phyloP scores from a whole-genome alignment of 2,797 vertebrate species.

The Macropus fuliginosus region DNA sequence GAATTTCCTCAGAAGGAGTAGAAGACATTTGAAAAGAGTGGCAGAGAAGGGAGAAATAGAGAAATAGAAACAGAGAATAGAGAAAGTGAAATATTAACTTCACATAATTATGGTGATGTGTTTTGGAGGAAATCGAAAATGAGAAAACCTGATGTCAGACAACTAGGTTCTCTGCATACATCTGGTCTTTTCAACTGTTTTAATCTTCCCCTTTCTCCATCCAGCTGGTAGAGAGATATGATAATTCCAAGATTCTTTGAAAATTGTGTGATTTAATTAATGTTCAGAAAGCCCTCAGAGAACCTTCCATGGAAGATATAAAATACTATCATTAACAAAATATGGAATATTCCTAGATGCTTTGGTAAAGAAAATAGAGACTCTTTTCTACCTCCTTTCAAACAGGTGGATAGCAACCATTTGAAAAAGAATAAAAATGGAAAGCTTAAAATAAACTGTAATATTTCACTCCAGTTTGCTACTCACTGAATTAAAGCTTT shows the following conservation, averaged over 20 bases:
- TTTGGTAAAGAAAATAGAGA: conserved; percentile 52
- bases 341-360: conserved; percentile 61
- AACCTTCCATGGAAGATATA: conserved; percentile 48
- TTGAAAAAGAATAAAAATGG: conserved; percentile 35
- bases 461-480: background rate
- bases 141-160: background rate
- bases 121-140: background rate
- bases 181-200: background rate
- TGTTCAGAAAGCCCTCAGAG: conserved; percentile 53
- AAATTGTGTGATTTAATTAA: conserved; percentile 29
- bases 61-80: background rate
- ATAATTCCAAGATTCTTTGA: conserved; percentile 23
- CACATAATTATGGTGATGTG: background rate
- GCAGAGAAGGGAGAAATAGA: background rate
- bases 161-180: background rate
- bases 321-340: conserved; percentile 72
- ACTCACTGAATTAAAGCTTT: conserved; percentile 8
- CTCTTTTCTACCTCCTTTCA: conserved; percentile 53
- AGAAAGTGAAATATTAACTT: background rate
- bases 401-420: conserved; percentile 61
- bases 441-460: conserved; percentile 9
- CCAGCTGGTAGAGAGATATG: background rate
- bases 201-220: conserved; percentile 3
- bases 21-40: background rate
- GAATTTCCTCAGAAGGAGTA: background rate